phyloP scores from a whole-genome alignment of 2,113 vertebrate species.

The Sylvietta virens region DNA sequence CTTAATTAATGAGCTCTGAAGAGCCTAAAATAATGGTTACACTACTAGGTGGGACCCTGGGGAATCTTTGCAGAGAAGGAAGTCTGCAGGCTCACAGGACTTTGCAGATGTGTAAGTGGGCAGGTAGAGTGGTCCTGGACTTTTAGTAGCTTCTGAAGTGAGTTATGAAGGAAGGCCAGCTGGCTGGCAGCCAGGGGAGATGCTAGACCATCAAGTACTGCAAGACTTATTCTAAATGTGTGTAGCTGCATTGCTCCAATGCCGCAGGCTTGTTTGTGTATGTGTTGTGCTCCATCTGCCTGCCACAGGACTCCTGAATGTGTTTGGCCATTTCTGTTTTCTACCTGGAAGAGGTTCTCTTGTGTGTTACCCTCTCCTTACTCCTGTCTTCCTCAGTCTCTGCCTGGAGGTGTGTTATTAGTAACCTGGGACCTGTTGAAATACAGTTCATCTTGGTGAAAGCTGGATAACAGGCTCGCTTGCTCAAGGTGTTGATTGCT shows the following conservation, averaged over 20 bases:
- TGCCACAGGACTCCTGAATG: neutral
- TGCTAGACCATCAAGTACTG: neutral
- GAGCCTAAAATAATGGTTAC: neutral
- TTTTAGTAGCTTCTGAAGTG: neutral
- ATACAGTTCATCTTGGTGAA: neutral
- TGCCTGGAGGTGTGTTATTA: neutral
- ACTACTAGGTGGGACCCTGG: neutral
- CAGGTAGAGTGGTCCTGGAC: neutral
- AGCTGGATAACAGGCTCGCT: neutral
- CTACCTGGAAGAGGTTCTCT: neutral
- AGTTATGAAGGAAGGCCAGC: neutral
- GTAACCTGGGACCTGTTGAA: neutral
- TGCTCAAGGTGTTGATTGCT: neutral
- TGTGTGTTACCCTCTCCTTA: neutral
- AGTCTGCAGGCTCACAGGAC: neutral
- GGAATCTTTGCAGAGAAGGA: neutral
- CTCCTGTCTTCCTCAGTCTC: neutral
- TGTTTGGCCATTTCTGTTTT: neutral
- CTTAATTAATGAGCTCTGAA: neutral
- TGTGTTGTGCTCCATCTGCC: neutral
- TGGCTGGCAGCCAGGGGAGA: neutral
- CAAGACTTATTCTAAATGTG: neutral
- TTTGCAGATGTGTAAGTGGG: neutral
- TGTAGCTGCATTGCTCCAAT: neutral
- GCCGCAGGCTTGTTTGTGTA: neutral